Conservation (phyloP, 2,797 vertebrate species). For the Moxostoma hubbsi region DNA sequence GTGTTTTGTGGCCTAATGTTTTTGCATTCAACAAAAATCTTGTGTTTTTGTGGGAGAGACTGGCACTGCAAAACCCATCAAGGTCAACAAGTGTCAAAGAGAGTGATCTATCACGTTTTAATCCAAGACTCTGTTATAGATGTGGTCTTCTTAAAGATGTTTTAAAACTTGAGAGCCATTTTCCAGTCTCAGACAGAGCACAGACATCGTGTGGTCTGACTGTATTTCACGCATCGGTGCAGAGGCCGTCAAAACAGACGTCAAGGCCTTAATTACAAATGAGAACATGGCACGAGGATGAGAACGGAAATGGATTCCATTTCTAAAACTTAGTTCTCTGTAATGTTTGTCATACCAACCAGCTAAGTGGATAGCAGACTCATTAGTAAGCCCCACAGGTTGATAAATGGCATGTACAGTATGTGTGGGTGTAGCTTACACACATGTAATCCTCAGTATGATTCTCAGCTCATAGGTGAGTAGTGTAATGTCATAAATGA, state of each 20-base stretch:
- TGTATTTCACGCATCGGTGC: constrained; percentile 44
- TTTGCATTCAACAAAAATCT: neutral
- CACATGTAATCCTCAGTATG: constrained; percentile 11
- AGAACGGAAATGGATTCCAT: neutral
- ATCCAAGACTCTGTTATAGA: no score
- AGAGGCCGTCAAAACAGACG: constrained; percentile 58
- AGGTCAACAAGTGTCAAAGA: constrained; percentile 27
- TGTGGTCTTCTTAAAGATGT: neutral
- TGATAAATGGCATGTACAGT: neutral
- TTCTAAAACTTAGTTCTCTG: constrained; percentile 45
- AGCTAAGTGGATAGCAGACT: constrained; percentile 19
- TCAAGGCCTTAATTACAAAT: constrained; percentile 49
- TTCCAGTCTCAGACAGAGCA: neutral
- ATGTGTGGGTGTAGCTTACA: constrained; percentile 6
- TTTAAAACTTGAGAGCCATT: neutral
- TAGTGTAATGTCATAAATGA: no score
- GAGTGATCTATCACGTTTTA: neutral
- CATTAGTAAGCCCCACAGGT: constrained; percentile 16
- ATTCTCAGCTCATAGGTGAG: constrained; percentile 11
- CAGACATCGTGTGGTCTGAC: neutral
- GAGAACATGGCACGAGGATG: no score
- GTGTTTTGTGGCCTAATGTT: constrained; percentile 11
- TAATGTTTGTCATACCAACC: constrained; percentile 32
- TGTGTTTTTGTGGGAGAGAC: neutral
- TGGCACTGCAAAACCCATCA: neutral